These are phyloP conservation scores for Panopea generosa DNA, from an alignment of 2,888 invertebrate genomes.

Conservation along the genomic window DNA sequence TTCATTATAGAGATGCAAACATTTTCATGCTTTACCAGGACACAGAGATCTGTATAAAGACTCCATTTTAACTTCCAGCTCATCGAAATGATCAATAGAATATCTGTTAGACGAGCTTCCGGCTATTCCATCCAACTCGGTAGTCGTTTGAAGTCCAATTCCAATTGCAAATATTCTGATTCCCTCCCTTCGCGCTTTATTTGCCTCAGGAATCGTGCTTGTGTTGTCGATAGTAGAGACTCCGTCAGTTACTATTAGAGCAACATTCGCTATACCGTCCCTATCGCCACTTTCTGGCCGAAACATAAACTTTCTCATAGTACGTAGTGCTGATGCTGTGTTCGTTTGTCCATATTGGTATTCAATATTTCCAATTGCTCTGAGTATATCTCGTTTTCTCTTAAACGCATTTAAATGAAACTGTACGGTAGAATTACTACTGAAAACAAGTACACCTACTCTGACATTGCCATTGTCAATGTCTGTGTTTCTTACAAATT, in stretches of 20 bases:
- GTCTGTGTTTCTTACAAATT: conserved; percentile 67
- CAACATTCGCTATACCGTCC: conserved; percentile 71
- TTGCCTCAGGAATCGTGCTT: conserved; percentile 73
- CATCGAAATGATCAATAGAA: conserved; percentile 72
- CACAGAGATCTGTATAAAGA: conserved; percentile 56
- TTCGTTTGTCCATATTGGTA: conserved; percentile 77
- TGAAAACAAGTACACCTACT: conserved; percentile 78
- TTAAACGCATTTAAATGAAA: conserved; percentile 73
- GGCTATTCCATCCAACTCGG: conserved; percentile 79
- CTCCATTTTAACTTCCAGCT: conserved; percentile 67
- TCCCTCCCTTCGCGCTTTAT: conserved; percentile 62
- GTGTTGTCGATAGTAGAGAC: conserved; percentile 76
- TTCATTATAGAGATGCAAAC: no score
- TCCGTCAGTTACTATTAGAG: conserved; percentile 81
- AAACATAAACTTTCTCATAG: conserved; percentile 73
- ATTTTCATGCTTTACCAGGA: conserved; percentile 46
- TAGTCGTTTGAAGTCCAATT: conserved; percentile 73
- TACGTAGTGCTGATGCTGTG: conserved; percentile 76
- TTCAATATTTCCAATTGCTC: conserved; percentile 69
- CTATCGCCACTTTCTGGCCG: conserved; percentile 74
- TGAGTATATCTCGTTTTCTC: conserved; percentile 63
- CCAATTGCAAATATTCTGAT: conserved; percentile 72
- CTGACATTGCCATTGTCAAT: conserved; percentile 74
- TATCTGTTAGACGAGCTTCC: conserved; percentile 73
- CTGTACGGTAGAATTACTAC: conserved; percentile 68